A percentile compares a stretch with the other conserved stretches of the same genome.
Conservation (phyloP, 2,797 vertebrate species). For the Toxotes lorentzi region DNA sequence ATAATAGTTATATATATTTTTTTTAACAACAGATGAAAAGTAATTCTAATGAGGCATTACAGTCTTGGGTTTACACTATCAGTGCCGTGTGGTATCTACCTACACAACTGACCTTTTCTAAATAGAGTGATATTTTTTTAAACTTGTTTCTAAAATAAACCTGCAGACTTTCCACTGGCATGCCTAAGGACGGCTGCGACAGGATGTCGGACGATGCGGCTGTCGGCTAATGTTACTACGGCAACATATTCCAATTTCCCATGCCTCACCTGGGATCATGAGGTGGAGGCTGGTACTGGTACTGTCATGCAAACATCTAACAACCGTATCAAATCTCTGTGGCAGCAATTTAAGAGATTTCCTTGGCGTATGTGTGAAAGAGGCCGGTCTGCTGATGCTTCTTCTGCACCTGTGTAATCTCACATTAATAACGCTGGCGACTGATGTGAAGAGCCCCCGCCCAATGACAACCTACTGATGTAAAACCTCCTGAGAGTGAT, state of each 20-base stretch:
- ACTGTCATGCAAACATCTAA: neutral
- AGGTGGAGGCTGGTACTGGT: neutral
- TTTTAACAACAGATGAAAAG: neutral
- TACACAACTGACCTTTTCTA: neutral
- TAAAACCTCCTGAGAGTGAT: constrained; percentile 82
- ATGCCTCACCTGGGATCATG: neutral
- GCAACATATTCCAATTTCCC: constrained; percentile 10
- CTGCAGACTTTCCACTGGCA: neutral
- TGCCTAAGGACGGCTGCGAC: neutral
- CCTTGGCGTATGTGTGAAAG: neutral
- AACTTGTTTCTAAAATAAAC: neutral
- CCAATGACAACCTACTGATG: constrained; percentile 57
- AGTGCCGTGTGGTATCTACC: constrained; percentile 11
- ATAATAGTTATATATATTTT: neutral
- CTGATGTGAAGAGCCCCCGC: constrained; percentile 30
- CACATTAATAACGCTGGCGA: constrained; percentile 16
- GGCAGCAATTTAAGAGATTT: constrained; percentile 11
- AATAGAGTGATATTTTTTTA: neutral
- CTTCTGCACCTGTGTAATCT: neutral
- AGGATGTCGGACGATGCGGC: neutral
- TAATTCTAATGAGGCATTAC: constrained; percentile 19
- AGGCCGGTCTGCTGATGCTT: constrained; percentile 1
- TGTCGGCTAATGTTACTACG: constrained; percentile 8
- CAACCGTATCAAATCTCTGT: neutral
- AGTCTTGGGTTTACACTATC: constrained; percentile 5